Conservation (phyloP, 2,888 invertebrate species). For the Brachyopa scutellaris region DNA sequence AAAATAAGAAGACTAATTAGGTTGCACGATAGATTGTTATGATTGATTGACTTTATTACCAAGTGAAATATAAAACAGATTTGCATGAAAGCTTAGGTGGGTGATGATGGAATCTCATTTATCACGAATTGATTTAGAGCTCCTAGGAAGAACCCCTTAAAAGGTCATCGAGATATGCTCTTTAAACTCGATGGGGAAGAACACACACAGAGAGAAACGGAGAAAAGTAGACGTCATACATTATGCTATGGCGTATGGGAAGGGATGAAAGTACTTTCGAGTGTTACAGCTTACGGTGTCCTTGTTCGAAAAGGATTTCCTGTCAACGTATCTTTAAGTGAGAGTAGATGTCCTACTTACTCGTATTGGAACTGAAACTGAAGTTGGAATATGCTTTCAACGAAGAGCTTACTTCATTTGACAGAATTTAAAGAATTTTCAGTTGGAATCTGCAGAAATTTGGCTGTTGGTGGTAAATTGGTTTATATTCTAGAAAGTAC, state of each 20-base stretch:
- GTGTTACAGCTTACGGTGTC: too few species aligned
- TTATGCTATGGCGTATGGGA: background rate
- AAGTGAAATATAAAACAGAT: background rate
- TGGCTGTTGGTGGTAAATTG: too few species aligned
- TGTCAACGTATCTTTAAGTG: constrained; percentile 33
- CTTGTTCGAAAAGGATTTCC: constrained; percentile 6
- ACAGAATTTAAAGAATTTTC: too few species aligned
- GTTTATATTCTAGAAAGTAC: too few species aligned
- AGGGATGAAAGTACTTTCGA: background rate
- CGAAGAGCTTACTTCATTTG: too few species aligned
- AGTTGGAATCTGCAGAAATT: too few species aligned
- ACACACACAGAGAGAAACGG: background rate
- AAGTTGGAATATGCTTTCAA: background rate
- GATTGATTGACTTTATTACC: constrained; percentile 21
- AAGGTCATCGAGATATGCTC: constrained; percentile 15
- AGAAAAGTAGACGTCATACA: background rate
- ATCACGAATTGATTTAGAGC: constrained; percentile 21
- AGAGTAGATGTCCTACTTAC: constrained; percentile 38
- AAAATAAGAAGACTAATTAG: background rate
- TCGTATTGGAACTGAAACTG: background rate
- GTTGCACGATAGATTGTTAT: constrained; percentile 10
- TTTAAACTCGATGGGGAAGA: constrained; percentile 4
- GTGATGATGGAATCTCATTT: background rate
- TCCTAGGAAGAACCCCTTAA: constrained; percentile 32
- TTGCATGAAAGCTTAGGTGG: background rate